Evolutionary conservation across 1,140 invertebrate species (phyloP), one percentile per base, ranked within the genome.

Genomic region (Cydia fagiglandana): DNA sequence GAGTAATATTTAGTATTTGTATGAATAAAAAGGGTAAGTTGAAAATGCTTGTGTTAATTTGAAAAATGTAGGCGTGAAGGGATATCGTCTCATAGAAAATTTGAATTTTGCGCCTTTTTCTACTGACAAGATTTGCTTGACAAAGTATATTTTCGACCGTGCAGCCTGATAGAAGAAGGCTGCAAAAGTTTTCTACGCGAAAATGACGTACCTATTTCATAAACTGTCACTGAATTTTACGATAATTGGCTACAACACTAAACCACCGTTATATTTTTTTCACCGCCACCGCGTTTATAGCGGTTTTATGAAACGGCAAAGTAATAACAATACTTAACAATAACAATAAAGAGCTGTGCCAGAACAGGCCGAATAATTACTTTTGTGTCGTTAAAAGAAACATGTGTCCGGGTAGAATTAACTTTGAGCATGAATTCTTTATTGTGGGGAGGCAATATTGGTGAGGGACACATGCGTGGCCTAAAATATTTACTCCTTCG

Each of bases 391-490:
- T 70, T 70, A 70, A 70, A 38, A 41, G 5, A 38, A 34, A 70
- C 66, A 70, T 70, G 34, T 70, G 66, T 70, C 66, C 66, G 66
- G 66, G 10, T 38, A 10, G 10, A 70, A 70, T 70, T 70, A 70
- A 70, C 66, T 70, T 70, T 34, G 15, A 38, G 66, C 66, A 70
- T 70, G 66, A 70, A 70, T 70, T 70, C 30, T 70, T 70, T 70
- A 70, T 38, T n/a, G n/a, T 15, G 15, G 24, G 64, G n/a, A 10
- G 30, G 7, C 64, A 13, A 7, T 30, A 30, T 38, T 68, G 13
- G 15, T n/a, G 7, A 15, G 13, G 9, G n/a, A 70, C 66, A 17
- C n/a, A 68, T 34, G 30, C 30, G 13, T 34, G 13, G 66, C 34
- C 9, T 70, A 1, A 70, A 70, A 70, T 45, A 70, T 70, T 70